These are phyloP conservation scores for Nomada goodeniana DNA, from an alignment of 2,888 invertebrate species.

Conservation along the genomic window DNA sequence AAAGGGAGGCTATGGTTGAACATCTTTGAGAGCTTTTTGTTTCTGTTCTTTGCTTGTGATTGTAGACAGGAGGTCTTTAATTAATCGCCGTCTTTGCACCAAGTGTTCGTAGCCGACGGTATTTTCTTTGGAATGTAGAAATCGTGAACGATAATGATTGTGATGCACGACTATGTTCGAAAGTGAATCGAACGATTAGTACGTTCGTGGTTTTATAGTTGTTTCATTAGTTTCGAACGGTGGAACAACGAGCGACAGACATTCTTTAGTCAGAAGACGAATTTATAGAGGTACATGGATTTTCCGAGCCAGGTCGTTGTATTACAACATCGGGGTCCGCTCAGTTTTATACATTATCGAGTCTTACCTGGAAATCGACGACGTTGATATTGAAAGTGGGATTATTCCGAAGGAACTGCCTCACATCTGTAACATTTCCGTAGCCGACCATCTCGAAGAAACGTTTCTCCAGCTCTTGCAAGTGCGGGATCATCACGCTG, in stretches of 20 bases:
- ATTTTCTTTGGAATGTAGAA: no score
- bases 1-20: not conserved
- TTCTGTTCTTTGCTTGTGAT: not conserved
- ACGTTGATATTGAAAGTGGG: slow-evolving; percentile 86
- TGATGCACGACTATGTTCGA: no score
- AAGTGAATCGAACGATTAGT: no score
- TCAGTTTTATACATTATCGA: not conserved
- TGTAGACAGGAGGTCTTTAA: not conserved
- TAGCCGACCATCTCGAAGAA: slow-evolving; percentile 86
- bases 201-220: no score
- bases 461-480: slow-evolving; percentile 85
- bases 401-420: slow-evolving; percentile 84
- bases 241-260: no score
- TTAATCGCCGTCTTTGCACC: not conserved
- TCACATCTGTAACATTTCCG: slow-evolving; percentile 84
- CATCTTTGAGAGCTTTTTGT: not conserved
- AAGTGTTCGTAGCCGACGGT: no score
- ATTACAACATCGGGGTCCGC: no score
- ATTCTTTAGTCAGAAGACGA: no score
- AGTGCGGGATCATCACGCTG: slow-evolving; percentile 85
- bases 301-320: not conserved
- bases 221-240: no score
- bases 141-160: no score
- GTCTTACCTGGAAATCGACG: slow-evolving; percentile 61
- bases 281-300: no score